Evolutionary conservation across 2,113 vertebrate genomes (phyloP), one percentile per base, ranked within the genome.

Genomic region (Amphilophus citrinellus): DNA sequence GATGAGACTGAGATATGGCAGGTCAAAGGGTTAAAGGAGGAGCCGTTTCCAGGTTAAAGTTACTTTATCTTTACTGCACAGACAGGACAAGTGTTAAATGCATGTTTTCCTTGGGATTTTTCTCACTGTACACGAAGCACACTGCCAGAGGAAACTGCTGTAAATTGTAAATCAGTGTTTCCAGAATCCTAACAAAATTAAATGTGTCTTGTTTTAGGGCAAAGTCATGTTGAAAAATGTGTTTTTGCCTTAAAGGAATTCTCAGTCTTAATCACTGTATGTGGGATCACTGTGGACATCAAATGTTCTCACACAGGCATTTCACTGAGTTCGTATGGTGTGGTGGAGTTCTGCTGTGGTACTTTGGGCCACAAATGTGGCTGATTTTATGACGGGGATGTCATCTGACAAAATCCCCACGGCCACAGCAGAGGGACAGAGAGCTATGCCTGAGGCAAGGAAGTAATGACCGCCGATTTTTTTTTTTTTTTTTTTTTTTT

Each of bases 171-270:
- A 17, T 47, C 22, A 11, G 42, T 71, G 24, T 53, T 71, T 27
- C 53, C 66, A 71, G 24, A 6, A 7, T 1, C 3, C 17, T 1
- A 53, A 53, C 24, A n/a, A 30, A 20, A 73, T 27, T 20, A 53
- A 73, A 18, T n/a, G 17, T 32, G 32, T 32, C 44, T 32, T 32
- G 44, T 73, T 53, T 73, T 53, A 73, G 66, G 18, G 24, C 53
- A 17, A 7, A 73, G 66, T 47, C 66, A 32, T 73, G 44, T 73
- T 53, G 27, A 53, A 73, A 53, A 73, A 20, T 73, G 44, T 32
- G 24, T 53, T 73, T 73, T 32, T 73, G 66, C 66, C 66, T 53
- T 73, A 53, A 73, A 73, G 44, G 44, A 53, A 53, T 71, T 71
- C 44, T 71, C 44, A 3, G 17, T 20, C 24, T 30, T 73, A 73